A percentile compares a stretch with the other conserved stretches of the same genome.
Conservation (phyloP, 2,888 invertebrate genomes). For the Erpobdella octoculata region DNA sequence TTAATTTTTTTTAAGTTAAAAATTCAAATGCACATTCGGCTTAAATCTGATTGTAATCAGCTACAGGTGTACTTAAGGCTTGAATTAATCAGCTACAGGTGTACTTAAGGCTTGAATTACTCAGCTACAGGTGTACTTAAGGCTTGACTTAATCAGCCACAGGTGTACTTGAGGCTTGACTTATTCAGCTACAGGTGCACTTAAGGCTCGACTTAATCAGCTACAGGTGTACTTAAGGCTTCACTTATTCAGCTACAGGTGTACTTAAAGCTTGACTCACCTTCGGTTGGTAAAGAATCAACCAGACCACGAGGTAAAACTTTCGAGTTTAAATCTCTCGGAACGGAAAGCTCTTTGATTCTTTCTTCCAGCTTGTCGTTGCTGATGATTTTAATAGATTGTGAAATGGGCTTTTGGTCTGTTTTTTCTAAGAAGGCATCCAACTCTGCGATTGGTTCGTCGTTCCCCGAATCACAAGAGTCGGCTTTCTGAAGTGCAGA, state of each 20-base stretch:
- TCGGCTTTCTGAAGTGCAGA: slow-evolving; percentile 71
- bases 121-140: too few species aligned
- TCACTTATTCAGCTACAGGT: too few species aligned
- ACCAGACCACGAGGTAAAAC: slow-evolving; percentile 61
- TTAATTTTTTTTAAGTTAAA: background rate
- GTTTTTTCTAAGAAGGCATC: background rate
- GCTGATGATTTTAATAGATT: background rate
- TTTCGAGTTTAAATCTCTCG: slow-evolving; percentile 56
- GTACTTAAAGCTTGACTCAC: slow-evolving; percentile 47
- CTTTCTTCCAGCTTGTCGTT: slow-evolving; percentile 59
- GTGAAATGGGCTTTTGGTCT: background rate
- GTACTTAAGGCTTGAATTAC: too few species aligned
- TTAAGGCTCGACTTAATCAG: too few species aligned
- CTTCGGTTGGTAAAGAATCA: slow-evolving; percentile 67
- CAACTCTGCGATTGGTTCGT: slow-evolving; percentile 62
- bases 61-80: too few species aligned
- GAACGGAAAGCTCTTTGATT: slow-evolving; percentile 58
- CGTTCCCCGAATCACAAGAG: slow-evolving; percentile 87
- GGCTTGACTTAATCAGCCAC: too few species aligned
- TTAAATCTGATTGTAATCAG: too few species aligned
- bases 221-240: too few species aligned
- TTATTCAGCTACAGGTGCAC: too few species aligned
- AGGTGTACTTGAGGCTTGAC: too few species aligned
- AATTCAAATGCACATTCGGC: too few species aligned
- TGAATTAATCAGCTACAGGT: too few species aligned